phyloP scores from a whole-genome alignment of 2,113 vertebrate genomes.

The Phaethon lepturus region DNA sequence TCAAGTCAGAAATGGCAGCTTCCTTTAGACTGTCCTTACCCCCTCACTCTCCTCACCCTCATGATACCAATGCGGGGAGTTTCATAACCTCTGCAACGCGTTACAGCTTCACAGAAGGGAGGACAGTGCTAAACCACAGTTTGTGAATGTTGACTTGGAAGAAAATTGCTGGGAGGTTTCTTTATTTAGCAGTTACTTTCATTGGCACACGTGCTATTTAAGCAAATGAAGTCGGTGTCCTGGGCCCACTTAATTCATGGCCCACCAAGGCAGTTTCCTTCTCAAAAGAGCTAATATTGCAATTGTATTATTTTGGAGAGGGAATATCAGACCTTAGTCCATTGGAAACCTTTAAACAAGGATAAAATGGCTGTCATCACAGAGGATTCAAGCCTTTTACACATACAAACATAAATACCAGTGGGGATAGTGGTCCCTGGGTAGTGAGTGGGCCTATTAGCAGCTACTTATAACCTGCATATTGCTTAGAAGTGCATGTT shows the following conservation, averaged over 20 bases:
- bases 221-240: constrained; percentile 43
- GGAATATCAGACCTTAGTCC: neutral
- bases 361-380: neutral
- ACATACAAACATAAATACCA: neutral
- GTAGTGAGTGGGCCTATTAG: neutral
- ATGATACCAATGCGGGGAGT: neutral
- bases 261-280: constrained; percentile 30
- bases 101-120: neutral
- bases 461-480: neutral
- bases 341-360: neutral
- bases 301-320: neutral
- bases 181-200: constrained; percentile 54
- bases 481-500: neutral
- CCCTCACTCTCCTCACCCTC: neutral
- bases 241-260: neutral
- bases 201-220: constrained; percentile 20
- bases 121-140: constrained; percentile 27
- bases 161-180: constrained; percentile 36
- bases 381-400: neutral
- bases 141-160: constrained; percentile 24
- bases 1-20: neutral
- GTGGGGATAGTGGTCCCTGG: neutral
- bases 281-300: neutral
- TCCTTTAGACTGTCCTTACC: neutral
- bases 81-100: neutral